Evolutionary conservation across 2,888 invertebrate genomes (phyloP).

Genomic region (Drosophila greeni): DNA sequence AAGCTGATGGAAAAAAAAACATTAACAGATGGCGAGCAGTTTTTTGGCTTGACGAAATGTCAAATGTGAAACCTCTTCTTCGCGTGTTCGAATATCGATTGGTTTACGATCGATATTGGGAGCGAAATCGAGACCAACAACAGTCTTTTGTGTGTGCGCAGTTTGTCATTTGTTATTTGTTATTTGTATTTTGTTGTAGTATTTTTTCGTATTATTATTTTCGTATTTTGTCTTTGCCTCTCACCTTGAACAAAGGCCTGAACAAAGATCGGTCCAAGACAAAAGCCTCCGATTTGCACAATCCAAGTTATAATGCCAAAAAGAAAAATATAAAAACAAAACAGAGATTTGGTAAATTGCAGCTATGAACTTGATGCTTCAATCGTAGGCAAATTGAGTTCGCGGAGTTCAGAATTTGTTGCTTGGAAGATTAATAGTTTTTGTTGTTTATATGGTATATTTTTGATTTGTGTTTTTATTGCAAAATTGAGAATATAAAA

Average conservation of each 20-base stretch:
- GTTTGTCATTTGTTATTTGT: constrained; percentile 6
- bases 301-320: constrained; percentile 1
- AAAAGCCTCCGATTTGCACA: constrained; percentile 18
- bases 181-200: not conserved
- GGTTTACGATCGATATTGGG: constrained; percentile 42
- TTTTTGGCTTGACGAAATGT: constrained; percentile 36
- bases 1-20: constrained; percentile 16
- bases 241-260: constrained; percentile 56
- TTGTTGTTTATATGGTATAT: not conserved
- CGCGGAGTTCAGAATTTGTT: constrained; percentile 10
- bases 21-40: constrained; percentile 9
- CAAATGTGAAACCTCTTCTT: constrained; percentile 41
- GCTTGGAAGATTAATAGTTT: not conserved
- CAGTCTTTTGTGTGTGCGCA: constrained; percentile 6
- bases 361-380: constrained; percentile 18
- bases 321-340: not conserved
- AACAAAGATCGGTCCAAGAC: constrained; percentile 36
- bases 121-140: constrained; percentile 35
- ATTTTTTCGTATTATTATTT: constrained; percentile 42
- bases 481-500: not conserved
- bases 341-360: constrained; percentile 17
- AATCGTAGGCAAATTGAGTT: not conserved
- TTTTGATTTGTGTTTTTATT: not conserved
- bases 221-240: constrained; percentile 38
- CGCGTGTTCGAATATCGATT: constrained; percentile 26